Conservation (phyloP, 1,140 invertebrate species). For the Gryon sp. region DNA sequence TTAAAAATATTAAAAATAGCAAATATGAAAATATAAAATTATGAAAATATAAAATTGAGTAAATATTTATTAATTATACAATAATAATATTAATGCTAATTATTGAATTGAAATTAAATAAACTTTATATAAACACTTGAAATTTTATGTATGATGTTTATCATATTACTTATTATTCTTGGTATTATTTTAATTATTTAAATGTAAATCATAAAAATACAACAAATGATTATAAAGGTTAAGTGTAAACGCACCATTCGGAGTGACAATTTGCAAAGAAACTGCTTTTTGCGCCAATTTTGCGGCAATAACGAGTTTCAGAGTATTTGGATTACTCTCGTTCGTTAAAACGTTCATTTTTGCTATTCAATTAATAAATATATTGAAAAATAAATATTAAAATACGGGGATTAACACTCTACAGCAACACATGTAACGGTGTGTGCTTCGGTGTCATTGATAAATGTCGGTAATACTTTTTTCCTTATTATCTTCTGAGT, state of each 20-base stretch:
- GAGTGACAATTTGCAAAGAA: slow-evolving; percentile 79
- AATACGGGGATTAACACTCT: too few species aligned
- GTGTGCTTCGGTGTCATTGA: slow-evolving; percentile 16
- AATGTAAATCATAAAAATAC: too few species aligned
- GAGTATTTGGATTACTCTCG: slow-evolving; percentile 85
- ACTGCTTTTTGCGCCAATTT: slow-evolving; percentile 82
- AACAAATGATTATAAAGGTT: slow-evolving; percentile 11
- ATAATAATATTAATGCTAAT: too few species aligned
- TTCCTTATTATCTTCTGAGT: too few species aligned
- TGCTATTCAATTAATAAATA: slow-evolving; percentile 73
- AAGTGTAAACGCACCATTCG: slow-evolving; percentile 78
- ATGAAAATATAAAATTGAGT: too few species aligned
- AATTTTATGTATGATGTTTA: too few species aligned
- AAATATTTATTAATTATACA: too few species aligned
- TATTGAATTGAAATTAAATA: too few species aligned
- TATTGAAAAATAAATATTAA: slow-evolving; percentile 71
- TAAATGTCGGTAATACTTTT: too few species aligned
- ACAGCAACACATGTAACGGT: slow-evolving; percentile 37
- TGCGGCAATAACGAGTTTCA: slow-evolving; percentile 85
- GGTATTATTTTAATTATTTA: not conserved
- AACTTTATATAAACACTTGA: too few species aligned
- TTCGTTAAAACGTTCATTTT: slow-evolving; percentile 85
- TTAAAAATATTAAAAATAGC: too few species aligned
- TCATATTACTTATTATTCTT: not conserved
- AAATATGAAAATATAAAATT: too few species aligned